Percentiles rank a stretch among this genome's conserved stretches.
phyloP scores from a whole-genome alignment of 1,140 invertebrate species.

The Drosophila bocqueti region DNA sequence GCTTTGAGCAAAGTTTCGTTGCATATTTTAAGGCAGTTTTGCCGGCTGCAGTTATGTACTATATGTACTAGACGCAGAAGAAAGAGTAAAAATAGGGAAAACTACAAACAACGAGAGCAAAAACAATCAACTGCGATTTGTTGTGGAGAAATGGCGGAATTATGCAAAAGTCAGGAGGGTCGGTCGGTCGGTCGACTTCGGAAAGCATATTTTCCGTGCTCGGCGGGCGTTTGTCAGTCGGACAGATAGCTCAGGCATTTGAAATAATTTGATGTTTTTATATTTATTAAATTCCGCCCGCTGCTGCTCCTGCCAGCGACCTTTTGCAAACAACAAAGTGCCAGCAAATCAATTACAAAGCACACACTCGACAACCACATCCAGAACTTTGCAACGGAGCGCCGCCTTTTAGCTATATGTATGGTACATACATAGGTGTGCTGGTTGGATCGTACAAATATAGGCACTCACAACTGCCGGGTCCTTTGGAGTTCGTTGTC shows the following conservation, averaged over 20 bases:
- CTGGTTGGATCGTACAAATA: constrained; percentile 18
- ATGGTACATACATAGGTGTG: constrained; percentile 1
- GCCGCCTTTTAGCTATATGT: neutral
- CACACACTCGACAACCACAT: constrained; percentile 53
- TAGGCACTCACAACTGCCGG: constrained; percentile 8
- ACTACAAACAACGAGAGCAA: constrained; percentile 40
- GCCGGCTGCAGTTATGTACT: constrained; percentile 66
- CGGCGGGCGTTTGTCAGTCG: constrained; percentile 65
- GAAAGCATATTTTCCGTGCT: constrained; percentile 72
- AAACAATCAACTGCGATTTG: constrained; percentile 83
- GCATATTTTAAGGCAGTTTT: constrained; percentile 81
- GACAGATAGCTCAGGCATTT: constrained; percentile 70
- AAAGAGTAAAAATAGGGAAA: constrained; percentile 5
- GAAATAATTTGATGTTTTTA: constrained; percentile 84
- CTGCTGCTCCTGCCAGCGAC: constrained; percentile 8
- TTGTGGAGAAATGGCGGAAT: constrained; percentile 81
- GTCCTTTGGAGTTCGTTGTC: constrained; percentile 71
- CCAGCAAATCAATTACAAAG: constrained; percentile 79
- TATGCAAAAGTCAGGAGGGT: constrained; percentile 65
- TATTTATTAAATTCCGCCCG: constrained; percentile 77
- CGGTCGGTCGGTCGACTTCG: constrained; percentile 6
- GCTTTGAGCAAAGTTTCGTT: constrained; percentile 83
- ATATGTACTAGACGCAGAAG: constrained; percentile 37
- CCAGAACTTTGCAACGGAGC: constrained; percentile 12
- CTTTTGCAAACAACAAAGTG: constrained; percentile 74